Evolutionary conservation across 2,113 vertebrate species (phyloP).

Genomic region (Campylomormyrus tamandua): DNA sequence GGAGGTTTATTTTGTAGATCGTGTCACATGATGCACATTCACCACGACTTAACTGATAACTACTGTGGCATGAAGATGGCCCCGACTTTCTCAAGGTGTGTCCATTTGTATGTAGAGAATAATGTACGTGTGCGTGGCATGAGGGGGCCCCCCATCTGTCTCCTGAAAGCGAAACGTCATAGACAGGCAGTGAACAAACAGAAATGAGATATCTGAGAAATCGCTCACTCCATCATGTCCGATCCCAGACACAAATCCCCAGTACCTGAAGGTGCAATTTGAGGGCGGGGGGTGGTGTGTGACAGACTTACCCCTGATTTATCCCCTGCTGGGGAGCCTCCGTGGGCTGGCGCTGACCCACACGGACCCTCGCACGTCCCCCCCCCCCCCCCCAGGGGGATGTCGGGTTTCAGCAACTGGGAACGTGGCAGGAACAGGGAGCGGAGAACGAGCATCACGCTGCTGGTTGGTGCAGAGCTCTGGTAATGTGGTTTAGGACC

Average conservation of each 20-base stretch:
- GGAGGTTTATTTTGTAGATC: neutral
- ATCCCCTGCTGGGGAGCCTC: neutral
- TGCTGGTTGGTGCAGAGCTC: slow-evolving; percentile 27
- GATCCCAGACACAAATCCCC: neutral
- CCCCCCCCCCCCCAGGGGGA: neutral
- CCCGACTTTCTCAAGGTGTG: neutral
- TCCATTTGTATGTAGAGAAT: neutral
- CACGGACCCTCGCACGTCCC: neutral
- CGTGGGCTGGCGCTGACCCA: neutral
- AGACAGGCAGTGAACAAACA: neutral
- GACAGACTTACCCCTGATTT: slow-evolving; percentile 34
- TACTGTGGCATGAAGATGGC: neutral
- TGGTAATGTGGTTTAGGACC: slow-evolving; percentile 9
- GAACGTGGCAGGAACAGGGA: slow-evolving; percentile 24
- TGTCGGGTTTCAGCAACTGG: slow-evolving; percentile 16
- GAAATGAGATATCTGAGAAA: neutral
- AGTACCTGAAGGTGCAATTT: neutral
- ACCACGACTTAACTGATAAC: neutral
- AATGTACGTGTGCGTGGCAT: neutral
- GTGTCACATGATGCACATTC: neutral
- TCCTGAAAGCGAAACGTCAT: slow-evolving; percentile 1
- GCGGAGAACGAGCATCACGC: slow-evolving; percentile 41
- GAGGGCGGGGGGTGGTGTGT: slow-evolving; percentile 7
- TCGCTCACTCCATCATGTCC: neutral
- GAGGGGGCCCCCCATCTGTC: neutral